Evolutionary conservation across 2,888 invertebrate genomes (phyloP), one percentile per base, ranked within the genome.

Genomic region (Cistogaster globosa): DNA sequence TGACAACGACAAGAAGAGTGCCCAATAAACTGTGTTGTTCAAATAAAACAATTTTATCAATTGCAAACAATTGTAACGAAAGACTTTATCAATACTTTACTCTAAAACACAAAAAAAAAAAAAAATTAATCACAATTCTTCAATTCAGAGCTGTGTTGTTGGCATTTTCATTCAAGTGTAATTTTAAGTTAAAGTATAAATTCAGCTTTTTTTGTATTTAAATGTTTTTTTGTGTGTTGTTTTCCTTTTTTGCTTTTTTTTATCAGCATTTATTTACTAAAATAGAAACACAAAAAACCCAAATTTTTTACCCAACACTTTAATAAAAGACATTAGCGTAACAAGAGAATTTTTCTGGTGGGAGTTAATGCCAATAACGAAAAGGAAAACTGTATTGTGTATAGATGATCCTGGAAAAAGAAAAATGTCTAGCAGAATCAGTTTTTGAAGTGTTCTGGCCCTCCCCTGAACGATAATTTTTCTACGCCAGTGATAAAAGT

Each of bases 261-360:
- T 12, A 42, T 42, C 42, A 12, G 42, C 4, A 42, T 12, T 42
- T 42, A 42, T 12, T 42, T 42, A 1, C 42, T 12, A 5, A 36
- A 48, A 68, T 20, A 18, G 60, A n/a, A 42, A 42, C 1, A 68
- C 32, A 20, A 18, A 55, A 16, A 45, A 65, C 48, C 45, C 45
- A 36, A 36, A 16, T 42, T 55, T 75, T 26, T 38, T 75, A 67
- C 32, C 74, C 53, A 75, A 62, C 62, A 60, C 38, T 69, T 62
- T 12, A 42, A 42, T 42, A 42, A 38, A 38, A 32, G 32, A 0
- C 32, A 32, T 32, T 32, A 8, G 7, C 32, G 32, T 32, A 32
- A 32, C 32, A 26, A 26, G 4, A 32, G 32, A 32, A 5, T 32
- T 32, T 32, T 32, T 32, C 32, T 32, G 32, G 32, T 32, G 32